These are phyloP conservation scores for Apostichopus leukothele DNA, from an alignment of 53 echinoderm and acorn worm genomes.

Conservation along the genomic window DNA sequence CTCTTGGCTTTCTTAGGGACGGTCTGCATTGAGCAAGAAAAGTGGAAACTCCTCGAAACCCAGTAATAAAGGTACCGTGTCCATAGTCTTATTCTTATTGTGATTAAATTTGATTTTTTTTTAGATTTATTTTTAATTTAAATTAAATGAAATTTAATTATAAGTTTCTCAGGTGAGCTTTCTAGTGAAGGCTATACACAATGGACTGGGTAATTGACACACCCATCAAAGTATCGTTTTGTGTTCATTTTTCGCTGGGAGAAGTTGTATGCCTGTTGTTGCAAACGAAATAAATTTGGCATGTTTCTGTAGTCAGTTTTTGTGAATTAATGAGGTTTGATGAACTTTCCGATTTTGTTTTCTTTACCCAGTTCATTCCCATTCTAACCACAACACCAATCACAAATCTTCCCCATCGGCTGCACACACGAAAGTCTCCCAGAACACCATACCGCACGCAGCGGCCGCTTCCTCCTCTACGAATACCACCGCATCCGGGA, in stretches of 20 bases:
- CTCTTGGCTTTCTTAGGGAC: constrained; percentile 39
- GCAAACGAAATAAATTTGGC: no score
- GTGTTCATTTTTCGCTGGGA: no score
- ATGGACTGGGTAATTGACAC: no score
- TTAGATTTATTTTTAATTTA: no score
- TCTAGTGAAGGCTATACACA: no score
- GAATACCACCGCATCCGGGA: constrained; percentile 45
- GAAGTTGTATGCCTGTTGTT: no score
- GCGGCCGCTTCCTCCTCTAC: constrained; percentile 51
- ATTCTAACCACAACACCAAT: constrained; percentile 34
- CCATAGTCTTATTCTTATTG: neutral
- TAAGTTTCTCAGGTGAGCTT: no score
- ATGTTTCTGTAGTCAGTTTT: neutral
- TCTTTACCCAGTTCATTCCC: constrained; percentile 31
- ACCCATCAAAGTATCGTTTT: no score
- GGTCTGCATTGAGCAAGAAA: constrained; percentile 65
- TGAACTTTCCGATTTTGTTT: neutral
- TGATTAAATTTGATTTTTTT: neutral
- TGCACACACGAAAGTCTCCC: constrained; percentile 6
- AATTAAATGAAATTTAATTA: no score
- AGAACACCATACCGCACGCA: constrained; percentile 53
- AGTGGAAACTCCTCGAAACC: constrained; percentile 35
- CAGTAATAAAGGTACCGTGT: constrained; percentile 16
- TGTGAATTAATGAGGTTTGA: neutral
- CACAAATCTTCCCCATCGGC: constrained; percentile 50